Evolutionary conservation across 2,797 vertebrate genomes (phyloP).

Genomic region (Liparis tanakae): DNA sequence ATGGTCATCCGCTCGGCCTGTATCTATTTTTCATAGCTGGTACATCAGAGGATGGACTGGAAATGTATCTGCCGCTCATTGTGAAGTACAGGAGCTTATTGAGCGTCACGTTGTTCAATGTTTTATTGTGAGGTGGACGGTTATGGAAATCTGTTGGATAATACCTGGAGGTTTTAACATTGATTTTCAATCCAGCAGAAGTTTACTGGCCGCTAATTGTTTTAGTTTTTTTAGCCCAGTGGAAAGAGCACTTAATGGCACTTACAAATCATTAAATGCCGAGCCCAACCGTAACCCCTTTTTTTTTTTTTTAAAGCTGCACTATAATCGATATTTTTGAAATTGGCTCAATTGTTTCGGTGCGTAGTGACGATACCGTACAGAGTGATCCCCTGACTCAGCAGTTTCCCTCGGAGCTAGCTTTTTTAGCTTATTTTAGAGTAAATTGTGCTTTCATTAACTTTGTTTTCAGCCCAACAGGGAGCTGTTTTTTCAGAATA

Average conservation of each 20-base stretch:
- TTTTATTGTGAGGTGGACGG: slow-evolving; percentile 23
- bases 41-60: slow-evolving; percentile 58
- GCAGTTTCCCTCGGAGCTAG: not conserved
- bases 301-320: slow-evolving; percentile 1
- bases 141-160: slow-evolving; percentile 49
- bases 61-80: slow-evolving; percentile 53
- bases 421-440: not conserved
- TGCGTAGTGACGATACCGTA: not conserved
- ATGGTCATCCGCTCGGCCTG: slow-evolving; percentile 63
- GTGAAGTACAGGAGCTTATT: slow-evolving; percentile 36
- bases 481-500: not conserved
- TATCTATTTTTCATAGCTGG: slow-evolving; percentile 82
- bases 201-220: not conserved
- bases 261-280: not conserved
- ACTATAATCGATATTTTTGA: not conserved
- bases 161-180: slow-evolving; percentile 34
- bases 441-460: not conserved
- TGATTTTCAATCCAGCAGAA: slow-evolving; percentile 10
- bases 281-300: not conserved
- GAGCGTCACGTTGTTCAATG: slow-evolving; percentile 29
- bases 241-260: not conserved
- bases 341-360: not conserved
- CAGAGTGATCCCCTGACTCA: not conserved
- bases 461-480: not conserved
- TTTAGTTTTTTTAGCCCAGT: not conserved